A percentile compares a stretch with the other conserved stretches of the same genome.
These are phyloP conservation scores for Xylota sylvarum DNA, from an alignment of 2,888 invertebrate species.

Conservation along the genomic window DNA sequence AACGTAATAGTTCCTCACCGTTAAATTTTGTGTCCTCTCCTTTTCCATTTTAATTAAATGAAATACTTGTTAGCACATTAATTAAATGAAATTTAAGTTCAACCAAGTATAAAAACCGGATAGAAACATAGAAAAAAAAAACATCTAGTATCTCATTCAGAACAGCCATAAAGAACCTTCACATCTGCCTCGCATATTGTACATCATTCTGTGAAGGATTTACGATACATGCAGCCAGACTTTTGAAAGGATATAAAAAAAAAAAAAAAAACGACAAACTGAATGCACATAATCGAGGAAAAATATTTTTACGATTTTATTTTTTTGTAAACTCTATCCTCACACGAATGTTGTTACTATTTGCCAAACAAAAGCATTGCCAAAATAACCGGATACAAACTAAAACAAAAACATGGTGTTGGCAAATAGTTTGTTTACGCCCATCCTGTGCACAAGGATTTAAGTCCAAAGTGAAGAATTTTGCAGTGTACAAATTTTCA, in stretches of 20 bases:
- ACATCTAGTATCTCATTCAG: neutral
- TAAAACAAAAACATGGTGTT: slow-evolving; percentile 3
- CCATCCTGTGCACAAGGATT: neutral
- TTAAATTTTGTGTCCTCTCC: neutral
- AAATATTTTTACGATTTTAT: neutral
- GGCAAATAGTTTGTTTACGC: neutral
- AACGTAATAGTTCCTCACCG: neutral
- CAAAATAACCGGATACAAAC: slow-evolving; percentile 5
- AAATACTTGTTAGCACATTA: slow-evolving; percentile 37
- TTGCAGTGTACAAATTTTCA: slow-evolving; percentile 9
- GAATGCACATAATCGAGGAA: slow-evolving; percentile 6
- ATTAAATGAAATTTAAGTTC: slow-evolving; percentile 27
- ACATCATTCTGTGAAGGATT: slow-evolving; percentile 46
- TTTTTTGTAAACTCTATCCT: neutral
- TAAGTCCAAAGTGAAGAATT: neutral
- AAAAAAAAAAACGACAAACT: neutral
- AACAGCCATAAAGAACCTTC: slow-evolving; percentile 7
- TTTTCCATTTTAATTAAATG: slow-evolving; percentile 20
- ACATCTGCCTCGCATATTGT: slow-evolving; percentile 30
- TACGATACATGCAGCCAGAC: slow-evolving; percentile 28
- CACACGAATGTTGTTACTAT: neutral
- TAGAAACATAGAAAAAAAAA: neutral
- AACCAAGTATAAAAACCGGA: neutral
- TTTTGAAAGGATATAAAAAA: slow-evolving; percentile 2
- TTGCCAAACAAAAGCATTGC: slow-evolving; percentile 2